Percentiles rank a stretch among this genome's conserved stretches.
phyloP scores from a whole-genome alignment of 2,797 vertebrate genomes.

The Anniella stebbinsi region DNA sequence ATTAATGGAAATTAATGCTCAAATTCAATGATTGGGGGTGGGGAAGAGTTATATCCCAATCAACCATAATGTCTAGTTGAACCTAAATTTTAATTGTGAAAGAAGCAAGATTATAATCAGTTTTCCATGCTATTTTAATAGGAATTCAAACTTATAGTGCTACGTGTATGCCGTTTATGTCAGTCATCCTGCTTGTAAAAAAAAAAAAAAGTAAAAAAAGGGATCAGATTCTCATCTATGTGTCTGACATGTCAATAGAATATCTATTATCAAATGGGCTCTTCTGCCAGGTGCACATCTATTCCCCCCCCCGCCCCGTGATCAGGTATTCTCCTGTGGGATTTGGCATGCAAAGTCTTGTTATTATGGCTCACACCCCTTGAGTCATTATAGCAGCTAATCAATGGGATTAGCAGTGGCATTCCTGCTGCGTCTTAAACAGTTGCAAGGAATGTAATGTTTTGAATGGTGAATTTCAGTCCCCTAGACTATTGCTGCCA shows the following conservation, averaged over 20 bases:
- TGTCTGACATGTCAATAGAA: background rate
- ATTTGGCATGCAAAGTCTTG: slow-evolving; percentile 8
- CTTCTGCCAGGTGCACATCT: slow-evolving; percentile 6
- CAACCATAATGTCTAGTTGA: background rate
- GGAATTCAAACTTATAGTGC: background rate
- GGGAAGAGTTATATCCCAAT: background rate
- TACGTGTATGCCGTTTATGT: background rate
- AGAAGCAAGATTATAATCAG: background rate
- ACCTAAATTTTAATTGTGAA: background rate
- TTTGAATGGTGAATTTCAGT: background rate
- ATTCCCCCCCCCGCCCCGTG: background rate
- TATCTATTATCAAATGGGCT: background rate
- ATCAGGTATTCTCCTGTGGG: slow-evolving; percentile 1
- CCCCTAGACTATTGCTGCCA: background rate
- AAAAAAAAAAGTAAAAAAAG: background rate
- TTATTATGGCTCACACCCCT: slow-evolving; percentile 2
- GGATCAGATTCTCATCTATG: background rate
- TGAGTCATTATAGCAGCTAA: slow-evolving; percentile 16
- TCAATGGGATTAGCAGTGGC: slow-evolving; percentile 23
- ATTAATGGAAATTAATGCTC: background rate
- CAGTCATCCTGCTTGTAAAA: background rate
- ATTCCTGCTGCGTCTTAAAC: slow-evolving; percentile 1
- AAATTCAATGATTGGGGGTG: background rate
- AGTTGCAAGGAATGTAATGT: background rate
- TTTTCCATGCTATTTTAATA: background rate